Percentiles rank a stretch among this genome's conserved stretches.
These are phyloP conservation scores for Sphaerophoria taeniata DNA, from an alignment of 2,888 invertebrate species.

Conservation along the genomic window DNA sequence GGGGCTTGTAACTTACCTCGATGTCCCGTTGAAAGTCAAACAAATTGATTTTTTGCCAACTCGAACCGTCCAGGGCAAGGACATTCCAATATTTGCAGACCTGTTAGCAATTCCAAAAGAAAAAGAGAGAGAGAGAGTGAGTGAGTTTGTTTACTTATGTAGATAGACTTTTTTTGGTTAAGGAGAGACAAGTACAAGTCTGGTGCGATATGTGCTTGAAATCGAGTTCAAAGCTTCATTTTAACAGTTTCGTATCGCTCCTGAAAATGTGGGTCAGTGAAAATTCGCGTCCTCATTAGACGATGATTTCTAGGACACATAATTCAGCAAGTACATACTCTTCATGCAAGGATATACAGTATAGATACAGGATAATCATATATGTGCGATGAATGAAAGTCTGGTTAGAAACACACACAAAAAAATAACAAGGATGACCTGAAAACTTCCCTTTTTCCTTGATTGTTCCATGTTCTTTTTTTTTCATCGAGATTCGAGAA, in stretches of 20 bases:
- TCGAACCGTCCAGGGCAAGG: conserved; percentile 98
- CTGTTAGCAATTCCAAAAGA: conserved; percentile 78
- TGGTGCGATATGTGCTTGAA: neutral
- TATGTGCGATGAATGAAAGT: conserved; percentile 22
- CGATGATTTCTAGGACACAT: conserved; percentile 9
- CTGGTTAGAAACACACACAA: conserved; percentile 46
- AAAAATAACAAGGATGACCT: conserved; percentile 35
- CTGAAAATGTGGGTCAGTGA: conserved; percentile 30
- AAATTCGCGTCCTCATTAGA: conserved; percentile 40
- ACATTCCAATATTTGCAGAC: conserved; percentile 97
- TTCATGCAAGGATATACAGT: neutral
- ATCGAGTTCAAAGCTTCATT: conserved; percentile 30
- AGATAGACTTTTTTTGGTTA: too few relatives aligned
- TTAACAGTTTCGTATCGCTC: neutral
- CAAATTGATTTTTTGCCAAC: conserved; percentile 99
- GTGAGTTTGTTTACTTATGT: neutral
- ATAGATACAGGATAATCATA: neutral
- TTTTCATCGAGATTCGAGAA: conserved; percentile 16
- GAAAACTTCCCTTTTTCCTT: conserved; percentile 44
- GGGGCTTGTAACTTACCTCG: conserved; percentile 87
- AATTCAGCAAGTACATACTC: neutral
- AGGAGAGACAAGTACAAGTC: neutral
- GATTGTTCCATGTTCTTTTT: neutral
- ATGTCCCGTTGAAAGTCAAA: conserved; percentile 99
- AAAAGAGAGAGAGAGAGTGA: neutral